Evolutionary conservation across 2,888 invertebrate species (phyloP), one percentile per base, ranked within the genome.

Genomic region (Lycocerus yunnanus): DNA sequence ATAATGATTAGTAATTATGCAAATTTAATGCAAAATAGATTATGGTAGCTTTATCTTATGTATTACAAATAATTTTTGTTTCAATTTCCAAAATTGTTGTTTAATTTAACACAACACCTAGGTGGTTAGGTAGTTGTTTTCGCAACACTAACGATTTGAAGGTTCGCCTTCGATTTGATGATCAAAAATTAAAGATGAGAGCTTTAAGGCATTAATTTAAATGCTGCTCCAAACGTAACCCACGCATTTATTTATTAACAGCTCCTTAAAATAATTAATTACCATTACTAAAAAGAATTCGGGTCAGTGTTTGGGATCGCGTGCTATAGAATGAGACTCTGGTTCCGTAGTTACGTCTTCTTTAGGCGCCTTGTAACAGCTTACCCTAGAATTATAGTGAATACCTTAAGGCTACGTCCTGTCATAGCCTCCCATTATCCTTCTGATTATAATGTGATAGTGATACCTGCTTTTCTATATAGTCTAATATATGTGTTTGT

Each of bases 301-400:
- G 60, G 74, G 71, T 73, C 69, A 73, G 73, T 58, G 69, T 27
- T 61, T 70, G 63, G 68, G 21, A 75, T 75, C 75, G 75, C 75
- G 73, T 75, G 75, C 73, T 65, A 27, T 59, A 58, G 69, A 79
- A 78, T 77, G 78, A 76, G 80, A 79, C 75, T 67, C 43, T 77
- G 81, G 80, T 79, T 79, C 79, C 80, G 81, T 82, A 78, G 81
- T 84, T 83, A 84, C 82, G 84, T 85, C 85, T 85, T 85, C 83
- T 85, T 85, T 84, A 85, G 85, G 84, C 84, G 84, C 84, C 84
- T 84, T 78, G 80, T 80, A 79, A 80, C 81, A 80, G 78, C 74
- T 80, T 82, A 85, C 83, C 85, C 84, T 84, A 83, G 83, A 81
- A 85, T 85, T 85, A 85, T 79, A 74, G 78, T 66, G 77, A 77